phyloP scores from a whole-genome alignment of 2,797 vertebrate genomes.

The Bovichtus variegatus region DNA sequence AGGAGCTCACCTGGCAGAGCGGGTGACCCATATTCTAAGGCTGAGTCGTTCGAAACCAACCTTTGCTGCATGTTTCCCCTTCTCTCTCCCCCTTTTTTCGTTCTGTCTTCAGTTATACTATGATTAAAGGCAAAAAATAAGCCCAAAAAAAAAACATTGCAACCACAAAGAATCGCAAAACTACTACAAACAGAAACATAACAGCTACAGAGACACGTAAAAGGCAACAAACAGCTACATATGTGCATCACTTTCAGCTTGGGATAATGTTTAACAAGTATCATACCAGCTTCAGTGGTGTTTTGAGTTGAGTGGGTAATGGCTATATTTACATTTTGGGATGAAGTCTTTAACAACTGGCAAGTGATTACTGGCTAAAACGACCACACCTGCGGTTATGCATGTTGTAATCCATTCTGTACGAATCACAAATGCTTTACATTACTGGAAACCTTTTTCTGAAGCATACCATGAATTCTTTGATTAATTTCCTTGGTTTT shows the following conservation, averaged over 20 bases:
- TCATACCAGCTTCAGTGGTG: background rate
- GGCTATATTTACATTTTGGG: background rate
- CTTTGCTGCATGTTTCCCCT: too few relatives aligned
- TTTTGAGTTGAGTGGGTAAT: slow-evolving; percentile 1
- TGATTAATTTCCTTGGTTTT: background rate
- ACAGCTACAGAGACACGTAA: background rate
- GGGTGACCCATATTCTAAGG: too few relatives aligned
- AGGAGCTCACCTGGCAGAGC: too few relatives aligned
- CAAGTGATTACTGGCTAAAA: slow-evolving; percentile 26
- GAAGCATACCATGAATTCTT: background rate
- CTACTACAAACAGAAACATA: background rate
- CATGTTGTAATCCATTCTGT: slow-evolving; percentile 9
- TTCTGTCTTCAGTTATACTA: too few relatives aligned
- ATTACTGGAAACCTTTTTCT: slow-evolving; percentile 30
- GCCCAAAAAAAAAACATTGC: too few relatives aligned
- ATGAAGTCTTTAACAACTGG: slow-evolving; percentile 1
- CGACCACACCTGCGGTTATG: slow-evolving; percentile 17
- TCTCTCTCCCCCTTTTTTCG: too few relatives aligned
- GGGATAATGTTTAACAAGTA: background rate
- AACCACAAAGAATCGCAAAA: background rate
- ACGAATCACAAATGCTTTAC: slow-evolving; percentile 21
- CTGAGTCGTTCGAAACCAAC: too few relatives aligned
- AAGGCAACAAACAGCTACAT: too few relatives aligned
- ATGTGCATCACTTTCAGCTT: background rate
- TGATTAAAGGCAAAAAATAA: too few relatives aligned